A percentile compares a stretch with the other conserved stretches of the same genome.
Conservation (phyloP, 1,140 invertebrate genomes). For the Harpegnathos saltator region DNA sequence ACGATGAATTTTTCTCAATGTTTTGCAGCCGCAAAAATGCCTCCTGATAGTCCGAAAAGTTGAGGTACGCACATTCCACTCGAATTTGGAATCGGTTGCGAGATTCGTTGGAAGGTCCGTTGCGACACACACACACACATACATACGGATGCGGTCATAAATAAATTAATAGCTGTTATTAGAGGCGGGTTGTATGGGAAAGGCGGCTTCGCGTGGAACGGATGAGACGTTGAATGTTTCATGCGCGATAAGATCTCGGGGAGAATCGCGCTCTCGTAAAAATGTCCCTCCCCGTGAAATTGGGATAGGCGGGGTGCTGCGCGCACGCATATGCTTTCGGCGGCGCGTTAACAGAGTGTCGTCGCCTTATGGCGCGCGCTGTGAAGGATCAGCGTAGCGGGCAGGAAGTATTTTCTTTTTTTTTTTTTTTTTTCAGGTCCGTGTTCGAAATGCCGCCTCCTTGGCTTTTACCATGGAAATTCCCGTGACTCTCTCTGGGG, state of each 20-base stretch:
- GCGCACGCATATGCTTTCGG: constrained; percentile 41
- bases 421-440: too few relatives aligned
- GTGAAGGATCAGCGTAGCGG: too few relatives aligned
- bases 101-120: constrained; percentile 53
- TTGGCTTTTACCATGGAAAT: too few relatives aligned
- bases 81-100: neutral
- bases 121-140: neutral
- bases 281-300: constrained; percentile 63
- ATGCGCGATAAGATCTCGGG: constrained; percentile 70
- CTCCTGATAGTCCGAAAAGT: too few relatives aligned
- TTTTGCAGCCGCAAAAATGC: too few relatives aligned
- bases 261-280: constrained; percentile 67
- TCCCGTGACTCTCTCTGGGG: too few relatives aligned
- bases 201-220: constrained; percentile 26
- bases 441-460: too few relatives aligned
- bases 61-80: too few relatives aligned
- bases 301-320: constrained; percentile 20
- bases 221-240: constrained; percentile 74
- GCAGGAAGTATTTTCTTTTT: too few relatives aligned
- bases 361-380: constrained; percentile 65
- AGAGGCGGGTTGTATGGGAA: constrained; percentile 22
- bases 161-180: constrained; percentile 66
- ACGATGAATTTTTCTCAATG: too few relatives aligned
- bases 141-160: constrained; percentile 27
- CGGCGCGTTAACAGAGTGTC: constrained; percentile 53